phyloP scores from a whole-genome alignment of 2,797 vertebrate species.

The Myotis findleyi region DNA sequence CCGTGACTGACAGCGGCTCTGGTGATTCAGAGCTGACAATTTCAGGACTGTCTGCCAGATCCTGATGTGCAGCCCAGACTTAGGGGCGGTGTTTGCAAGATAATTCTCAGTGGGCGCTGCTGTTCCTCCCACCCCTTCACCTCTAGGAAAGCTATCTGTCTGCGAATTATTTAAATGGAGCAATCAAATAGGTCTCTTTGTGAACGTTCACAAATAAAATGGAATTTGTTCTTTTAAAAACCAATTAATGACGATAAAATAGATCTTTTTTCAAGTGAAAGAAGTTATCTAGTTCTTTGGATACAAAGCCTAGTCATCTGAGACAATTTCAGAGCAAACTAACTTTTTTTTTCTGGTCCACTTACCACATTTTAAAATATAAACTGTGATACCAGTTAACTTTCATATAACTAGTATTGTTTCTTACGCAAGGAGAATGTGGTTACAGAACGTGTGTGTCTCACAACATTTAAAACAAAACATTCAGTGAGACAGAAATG shows the following conservation, averaged over 20 bases:
- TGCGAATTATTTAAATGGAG: conserved; percentile 63
- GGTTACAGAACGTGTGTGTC: background rate
- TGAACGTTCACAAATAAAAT: conserved; percentile 58
- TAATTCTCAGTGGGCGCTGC: conserved; percentile 46
- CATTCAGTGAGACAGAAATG: background rate
- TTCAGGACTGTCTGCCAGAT: conserved; percentile 8
- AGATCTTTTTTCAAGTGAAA: conserved; percentile 46
- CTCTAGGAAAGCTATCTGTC: conserved; percentile 49
- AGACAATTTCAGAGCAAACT: conserved; percentile 39
- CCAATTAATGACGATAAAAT: background rate
- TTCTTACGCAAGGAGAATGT: background rate
- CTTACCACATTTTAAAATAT: conserved; percentile 64
- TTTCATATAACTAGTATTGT: background rate
- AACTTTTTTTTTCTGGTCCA: conserved; percentile 58
- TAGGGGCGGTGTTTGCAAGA: conserved; percentile 8
- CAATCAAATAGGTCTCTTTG: conserved; percentile 44
- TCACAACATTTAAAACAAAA: conserved; percentile 37
- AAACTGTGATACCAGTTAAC: conserved; percentile 23
- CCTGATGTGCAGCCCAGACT: conserved; percentile 73
- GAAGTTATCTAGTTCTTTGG: background rate
- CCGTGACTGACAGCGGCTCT: background rate
- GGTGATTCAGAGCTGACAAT: conserved; percentile 37
- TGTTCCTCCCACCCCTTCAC: background rate
- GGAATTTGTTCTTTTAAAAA: conserved; percentile 66
- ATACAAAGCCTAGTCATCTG: background rate